Evolutionary conservation across 2,888 invertebrate genomes (phyloP).

Genomic region (Parnassius orleans): DNA sequence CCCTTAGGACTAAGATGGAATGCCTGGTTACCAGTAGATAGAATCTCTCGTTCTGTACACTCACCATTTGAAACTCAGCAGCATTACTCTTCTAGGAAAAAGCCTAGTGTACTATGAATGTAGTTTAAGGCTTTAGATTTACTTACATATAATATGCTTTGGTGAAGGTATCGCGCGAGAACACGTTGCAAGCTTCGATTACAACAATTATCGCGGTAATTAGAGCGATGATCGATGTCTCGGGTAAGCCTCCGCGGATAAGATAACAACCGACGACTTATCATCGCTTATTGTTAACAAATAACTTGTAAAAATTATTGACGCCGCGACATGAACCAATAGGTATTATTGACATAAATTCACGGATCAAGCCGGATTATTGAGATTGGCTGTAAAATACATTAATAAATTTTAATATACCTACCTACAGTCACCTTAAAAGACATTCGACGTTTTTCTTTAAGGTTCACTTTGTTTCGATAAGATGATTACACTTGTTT

Average conservation of each 20-base stretch:
- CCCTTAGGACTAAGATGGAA: no score
- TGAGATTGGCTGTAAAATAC: constrained; percentile 6
- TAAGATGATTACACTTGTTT: no score
- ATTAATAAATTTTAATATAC: not conserved
- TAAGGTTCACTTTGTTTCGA: no score
- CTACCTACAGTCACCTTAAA: not conserved
- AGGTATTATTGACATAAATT: constrained; percentile 35
- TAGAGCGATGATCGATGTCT: constrained; percentile 76
- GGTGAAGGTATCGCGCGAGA: not conserved
- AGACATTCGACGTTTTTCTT: no score
- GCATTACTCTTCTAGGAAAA: no score
- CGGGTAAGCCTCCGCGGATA: constrained; percentile 58
- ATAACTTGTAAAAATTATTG: constrained; percentile 49
- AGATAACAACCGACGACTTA: constrained; percentile 56
- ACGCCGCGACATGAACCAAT: constrained; percentile 3
- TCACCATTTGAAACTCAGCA: no score
- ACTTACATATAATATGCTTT: not conserved
- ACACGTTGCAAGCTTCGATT: not conserved
- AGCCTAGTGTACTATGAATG: no score
- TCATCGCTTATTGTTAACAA: constrained; percentile 53
- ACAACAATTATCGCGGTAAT: constrained; percentile 45
- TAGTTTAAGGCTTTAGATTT: no score
- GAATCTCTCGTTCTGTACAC: no score
- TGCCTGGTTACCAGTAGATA: no score
- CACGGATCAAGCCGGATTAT: constrained; percentile 40